Base-by-base conservation (phyloP, 2,113 vertebrate genomes). In the Gobio gobio region DNA sequence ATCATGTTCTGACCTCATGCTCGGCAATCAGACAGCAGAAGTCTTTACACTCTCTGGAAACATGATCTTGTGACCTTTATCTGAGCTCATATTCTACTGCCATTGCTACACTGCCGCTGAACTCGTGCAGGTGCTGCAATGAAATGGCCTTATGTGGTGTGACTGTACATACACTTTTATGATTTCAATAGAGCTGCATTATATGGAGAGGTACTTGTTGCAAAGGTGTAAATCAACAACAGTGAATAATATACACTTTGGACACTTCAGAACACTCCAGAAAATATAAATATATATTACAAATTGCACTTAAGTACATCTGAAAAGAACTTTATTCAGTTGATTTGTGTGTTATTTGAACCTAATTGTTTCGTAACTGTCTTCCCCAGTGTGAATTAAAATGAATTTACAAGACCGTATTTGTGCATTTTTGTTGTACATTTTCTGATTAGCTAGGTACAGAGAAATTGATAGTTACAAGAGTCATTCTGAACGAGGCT, bases 371-470 rank as follows among this genome's bases (percentile, higher is more conserved):
- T 73, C 18, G 14, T 51, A 54, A 78, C 5, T 45, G 77, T 63
- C n/a, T 47, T 47, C 40, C 24, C 5, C n/a, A 73, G 22, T 14
- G n/a, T 74, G 43, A 24, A 8, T 74, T 47, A 47, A 74, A 74
- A 33, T 40, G n/a, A 56, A 49, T 9, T n/a, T 29, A n/a, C 33
- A 49, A 63, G 18, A 51, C 16, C 24, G 43, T 77, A 58, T 68
- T 85, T 49, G 24, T 33, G 9, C 29, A 40, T 81, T 22, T 54
- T 20, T 59, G 76, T 77, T 78, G 68, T 58, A 47, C 51, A 10
- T 85, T 79, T 68, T 78, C 36, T 72, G 20, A 78, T 78, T 74
- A 80, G 54, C 40, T 22, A 85, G 56, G 56, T 61, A 63, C 51
- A 83, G 47, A 56, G 47, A 59, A 22, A 64, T 79, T 36, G 24